A percentile compares a stretch with the other conserved stretches of the same genome.
Conservation (phyloP, 2,888 invertebrate genomes). For the Miltochrista miniata region DNA sequence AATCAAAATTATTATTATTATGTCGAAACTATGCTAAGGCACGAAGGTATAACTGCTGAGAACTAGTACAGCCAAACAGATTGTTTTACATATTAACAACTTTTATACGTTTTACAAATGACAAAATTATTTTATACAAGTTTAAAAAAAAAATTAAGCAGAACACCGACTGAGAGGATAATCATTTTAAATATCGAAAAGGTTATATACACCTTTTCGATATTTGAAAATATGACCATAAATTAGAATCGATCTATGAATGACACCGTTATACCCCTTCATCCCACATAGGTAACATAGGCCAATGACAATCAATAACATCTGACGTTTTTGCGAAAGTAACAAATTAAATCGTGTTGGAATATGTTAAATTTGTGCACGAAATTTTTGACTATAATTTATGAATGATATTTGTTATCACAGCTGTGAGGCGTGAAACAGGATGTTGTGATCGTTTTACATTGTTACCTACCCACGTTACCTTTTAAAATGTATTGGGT, state of each 20-base stretch:
- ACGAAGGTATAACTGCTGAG: constrained; percentile 7
- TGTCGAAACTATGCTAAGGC: constrained; percentile 4
- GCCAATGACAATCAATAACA: no score
- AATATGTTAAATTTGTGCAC: no score
- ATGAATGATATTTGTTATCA: no score
- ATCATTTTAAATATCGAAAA: no score
- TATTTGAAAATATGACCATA: background rate
- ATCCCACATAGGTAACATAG: no score
- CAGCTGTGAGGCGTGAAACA: no score
- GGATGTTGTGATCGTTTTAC: no score
- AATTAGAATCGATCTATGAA: background rate
- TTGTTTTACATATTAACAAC: constrained; percentile 3
- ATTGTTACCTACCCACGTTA: no score
- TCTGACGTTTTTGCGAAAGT: no score
- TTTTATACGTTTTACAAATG: background rate
- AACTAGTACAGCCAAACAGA: constrained; percentile 7
- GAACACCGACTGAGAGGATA: background rate
- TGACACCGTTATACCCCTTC: background rate
- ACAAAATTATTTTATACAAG: background rate
- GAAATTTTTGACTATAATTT: no score
- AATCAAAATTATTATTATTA: background rate
- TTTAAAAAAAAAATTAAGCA: background rate
- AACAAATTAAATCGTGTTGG: no score
- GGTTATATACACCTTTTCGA: background rate
- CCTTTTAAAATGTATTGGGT: no score